phyloP scores from a whole-genome alignment of 2,888 invertebrate species.

The Muscina levida region DNA sequence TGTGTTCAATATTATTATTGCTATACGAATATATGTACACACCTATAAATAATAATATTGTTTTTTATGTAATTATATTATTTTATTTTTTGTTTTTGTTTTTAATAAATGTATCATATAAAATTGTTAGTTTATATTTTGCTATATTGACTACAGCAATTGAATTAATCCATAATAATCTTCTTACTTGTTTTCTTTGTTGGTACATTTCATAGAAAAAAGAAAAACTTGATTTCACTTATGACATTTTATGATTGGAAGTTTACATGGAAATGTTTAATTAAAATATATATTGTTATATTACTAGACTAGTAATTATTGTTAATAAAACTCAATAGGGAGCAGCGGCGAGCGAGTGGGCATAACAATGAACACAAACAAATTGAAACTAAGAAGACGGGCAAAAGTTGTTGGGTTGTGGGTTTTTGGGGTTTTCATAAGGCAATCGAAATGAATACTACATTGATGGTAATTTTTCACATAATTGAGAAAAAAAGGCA shows the following conservation, averaged over 20 bases:
- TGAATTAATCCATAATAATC: conserved; percentile 46
- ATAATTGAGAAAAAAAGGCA: conserved; percentile 5
- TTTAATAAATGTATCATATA: conserved; percentile 60
- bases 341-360: not conserved
- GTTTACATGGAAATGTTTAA: conserved; percentile 18
- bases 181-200: too few relatives aligned
- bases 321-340: not conserved
- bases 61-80: too few relatives aligned
- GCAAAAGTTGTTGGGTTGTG: not conserved
- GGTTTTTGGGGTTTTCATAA: not conserved
- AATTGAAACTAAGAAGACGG: not conserved
- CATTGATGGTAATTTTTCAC: not conserved
- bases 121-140: conserved; percentile 68
- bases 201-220: conserved; percentile 45
- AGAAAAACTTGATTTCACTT: conserved; percentile 11
- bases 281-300: not conserved
- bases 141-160: conserved; percentile 65
- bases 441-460: conserved; percentile 11
- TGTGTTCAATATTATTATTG: conserved; percentile 25
- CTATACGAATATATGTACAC: conserved; percentile 40
- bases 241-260: conserved; percentile 36
- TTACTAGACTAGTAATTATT: too few relatives aligned
- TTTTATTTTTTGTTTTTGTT: too few relatives aligned
- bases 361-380: not conserved
- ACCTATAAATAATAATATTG: conserved; percentile 43